Base-by-base conservation (phyloP, 2,113 vertebrate genomes). In the Anthoscopus minutus region DNA sequence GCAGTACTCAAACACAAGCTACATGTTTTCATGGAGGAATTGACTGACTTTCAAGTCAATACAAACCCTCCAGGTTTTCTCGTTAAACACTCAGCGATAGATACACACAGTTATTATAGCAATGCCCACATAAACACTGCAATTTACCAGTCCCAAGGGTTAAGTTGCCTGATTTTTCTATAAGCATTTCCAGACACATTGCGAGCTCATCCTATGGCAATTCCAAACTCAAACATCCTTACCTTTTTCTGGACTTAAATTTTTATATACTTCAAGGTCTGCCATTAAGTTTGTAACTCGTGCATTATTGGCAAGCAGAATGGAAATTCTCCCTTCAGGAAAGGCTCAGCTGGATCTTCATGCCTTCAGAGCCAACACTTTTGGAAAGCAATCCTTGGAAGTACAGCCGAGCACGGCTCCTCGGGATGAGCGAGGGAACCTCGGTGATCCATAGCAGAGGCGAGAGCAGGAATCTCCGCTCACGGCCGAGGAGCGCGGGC, bases 201-300 rank as follows among this genome's bases (percentile, higher is more conserved):
- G 81, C 0, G 1, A 86, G 82, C 65, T 80, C 8, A 2, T 91
- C 51, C 64, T 22, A 81, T 2, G 69, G 48, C 20, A 93, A 92
- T 80, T 40, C 67, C 74, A 67, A 81, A 91, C 83, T 72, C 86
- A 76, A 81, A 27, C 37, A 92, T 84, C 94, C 98, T 99, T 98
- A 99, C 99, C 98, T 98, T 98, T 99, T 94, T 99, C 99, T 95
- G 98, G 98, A 97, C 98, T 99, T 96, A 98, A 96, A 97, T 99
- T 99, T 97, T 98, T 99, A 97, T 98, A 98, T 87, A 99, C 98
- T 98, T 99, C 98, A 94, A 99, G 98, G 97, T 99, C 99, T 98
- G 99, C 99, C 99, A 99, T 99, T 97, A 98, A 98, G 96, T 97
- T 90, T 86, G 92, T 92, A 95, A 94, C 64, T 97, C 67, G 44